Conservation (phyloP, 2,113 vertebrate genomes). For the Trematocara variabile region DNA sequence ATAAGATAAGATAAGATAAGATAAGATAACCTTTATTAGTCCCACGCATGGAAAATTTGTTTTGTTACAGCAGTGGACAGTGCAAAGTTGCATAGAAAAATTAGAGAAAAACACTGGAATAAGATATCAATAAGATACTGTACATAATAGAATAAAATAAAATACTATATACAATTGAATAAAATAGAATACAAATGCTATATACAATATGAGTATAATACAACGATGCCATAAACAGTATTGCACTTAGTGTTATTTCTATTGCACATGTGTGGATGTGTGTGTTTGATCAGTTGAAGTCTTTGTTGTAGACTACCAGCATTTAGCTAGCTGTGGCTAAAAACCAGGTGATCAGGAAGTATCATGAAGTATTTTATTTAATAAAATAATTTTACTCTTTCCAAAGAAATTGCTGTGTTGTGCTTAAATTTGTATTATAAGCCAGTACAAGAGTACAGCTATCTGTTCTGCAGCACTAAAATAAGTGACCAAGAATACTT, state of each 20-base stretch:
- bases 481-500: background rate
- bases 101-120: background rate
- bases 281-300: background rate
- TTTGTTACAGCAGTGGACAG: background rate
- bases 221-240: background rate
- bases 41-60: background rate
- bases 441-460: background rate
- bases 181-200: background rate
- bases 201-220: background rate
- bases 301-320: background rate
- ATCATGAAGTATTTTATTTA: background rate
- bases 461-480: background rate
- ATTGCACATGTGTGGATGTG: background rate
- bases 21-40: background rate
- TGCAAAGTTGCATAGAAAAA: background rate
- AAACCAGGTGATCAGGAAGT: background rate
- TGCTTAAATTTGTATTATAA: background rate
- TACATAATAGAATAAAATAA: background rate
- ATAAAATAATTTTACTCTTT: background rate
- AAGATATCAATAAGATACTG: background rate
- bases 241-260: background rate
- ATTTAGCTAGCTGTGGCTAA: background rate
- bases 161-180: background rate
- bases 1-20: too few species aligned
- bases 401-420: background rate